Percentiles rank a stretch among this genome's conserved stretches.
Evolutionary conservation across 1,140 invertebrate genomes (phyloP).

Genomic region (Sycophila sp.): DNA sequence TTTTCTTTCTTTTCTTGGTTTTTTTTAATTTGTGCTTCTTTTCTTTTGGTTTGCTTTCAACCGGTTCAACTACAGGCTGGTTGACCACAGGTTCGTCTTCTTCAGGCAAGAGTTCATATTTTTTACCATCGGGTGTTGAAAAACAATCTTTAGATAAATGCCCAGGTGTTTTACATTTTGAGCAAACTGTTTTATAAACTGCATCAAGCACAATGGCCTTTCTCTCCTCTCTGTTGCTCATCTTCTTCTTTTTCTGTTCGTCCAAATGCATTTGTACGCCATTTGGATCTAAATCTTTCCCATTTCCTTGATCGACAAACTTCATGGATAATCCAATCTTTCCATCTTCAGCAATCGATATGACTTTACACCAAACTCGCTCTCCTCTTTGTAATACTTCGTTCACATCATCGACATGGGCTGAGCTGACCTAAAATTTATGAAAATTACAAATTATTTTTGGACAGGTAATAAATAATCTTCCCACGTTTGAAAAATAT

Average conservation of each 20-base stretch:
- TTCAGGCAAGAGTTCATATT: slow-evolving; percentile 61
- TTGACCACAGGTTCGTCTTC: slow-evolving; percentile 39
- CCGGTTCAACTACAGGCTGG: not conserved
- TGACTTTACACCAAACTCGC: slow-evolving; percentile 63
- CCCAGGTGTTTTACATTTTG: slow-evolving; percentile 60
- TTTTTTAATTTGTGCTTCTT: slow-evolving; percentile 44
- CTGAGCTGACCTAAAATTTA: slow-evolving; percentile 50
- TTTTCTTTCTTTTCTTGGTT: slow-evolving; percentile 50
- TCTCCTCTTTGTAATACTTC: slow-evolving; percentile 62
- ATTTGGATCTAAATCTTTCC: slow-evolving; percentile 63
- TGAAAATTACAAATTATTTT: slow-evolving; percentile 9
- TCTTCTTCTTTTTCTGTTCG: slow-evolving; percentile 53
- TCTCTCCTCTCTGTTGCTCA: slow-evolving; percentile 41
- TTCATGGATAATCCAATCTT: slow-evolving; percentile 66
- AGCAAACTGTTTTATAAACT: slow-evolving; percentile 61
- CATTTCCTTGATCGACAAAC: slow-evolving; percentile 62
- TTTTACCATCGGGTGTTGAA: slow-evolving; percentile 57
- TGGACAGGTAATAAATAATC: too few relatives aligned
- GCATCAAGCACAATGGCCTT: slow-evolving; percentile 60
- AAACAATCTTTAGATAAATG: slow-evolving; percentile 64
- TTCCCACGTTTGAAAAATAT: not conserved
- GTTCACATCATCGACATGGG: slow-evolving; percentile 58
- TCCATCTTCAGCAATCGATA: slow-evolving; percentile 59
- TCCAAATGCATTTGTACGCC: slow-evolving; percentile 60
- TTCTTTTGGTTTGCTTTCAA: slow-evolving; percentile 34